These are phyloP conservation scores for Noctua pronuba DNA, from an alignment of 2,888 invertebrate genomes.

Conservation along the genomic window DNA sequence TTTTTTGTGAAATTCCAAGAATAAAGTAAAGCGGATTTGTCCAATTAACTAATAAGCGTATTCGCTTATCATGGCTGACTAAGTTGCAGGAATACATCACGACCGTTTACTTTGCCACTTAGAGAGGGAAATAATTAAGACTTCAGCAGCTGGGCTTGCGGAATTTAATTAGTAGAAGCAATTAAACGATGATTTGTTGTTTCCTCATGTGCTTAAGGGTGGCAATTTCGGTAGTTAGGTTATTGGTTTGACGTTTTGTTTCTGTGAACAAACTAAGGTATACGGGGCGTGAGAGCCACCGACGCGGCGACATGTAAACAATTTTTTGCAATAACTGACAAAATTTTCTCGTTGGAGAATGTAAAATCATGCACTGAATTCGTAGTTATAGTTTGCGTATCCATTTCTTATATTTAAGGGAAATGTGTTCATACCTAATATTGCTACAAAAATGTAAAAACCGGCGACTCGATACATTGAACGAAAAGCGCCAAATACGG, in stretches of 20 bases:
- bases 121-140: conserved; percentile 30
- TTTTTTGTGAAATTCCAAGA: conserved; percentile 7
- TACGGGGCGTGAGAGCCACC: too few relatives aligned
- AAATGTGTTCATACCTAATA: too few relatives aligned
- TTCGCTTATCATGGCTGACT: conserved; percentile 39
- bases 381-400: background rate
- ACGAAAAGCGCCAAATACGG: too few relatives aligned
- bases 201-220: background rate
- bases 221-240: background rate
- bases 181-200: conserved; percentile 12
- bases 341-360: background rate
- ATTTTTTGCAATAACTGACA: background rate
- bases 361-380: background rate
- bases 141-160: conserved; percentile 19
- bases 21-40: conserved; percentile 28
- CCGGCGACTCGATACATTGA: too few relatives aligned
- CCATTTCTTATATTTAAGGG: too few relatives aligned
- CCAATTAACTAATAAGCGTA: conserved; percentile 39
- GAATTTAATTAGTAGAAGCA: conserved; percentile 28
- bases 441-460: too few relatives aligned
- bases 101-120: conserved; percentile 26
- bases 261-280: background rate
- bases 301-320: too few relatives aligned
- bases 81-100: conserved; percentile 31
- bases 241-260: background rate